Conservation (phyloP, 2,888 invertebrate genomes). For the Fragum whitleyi region DNA sequence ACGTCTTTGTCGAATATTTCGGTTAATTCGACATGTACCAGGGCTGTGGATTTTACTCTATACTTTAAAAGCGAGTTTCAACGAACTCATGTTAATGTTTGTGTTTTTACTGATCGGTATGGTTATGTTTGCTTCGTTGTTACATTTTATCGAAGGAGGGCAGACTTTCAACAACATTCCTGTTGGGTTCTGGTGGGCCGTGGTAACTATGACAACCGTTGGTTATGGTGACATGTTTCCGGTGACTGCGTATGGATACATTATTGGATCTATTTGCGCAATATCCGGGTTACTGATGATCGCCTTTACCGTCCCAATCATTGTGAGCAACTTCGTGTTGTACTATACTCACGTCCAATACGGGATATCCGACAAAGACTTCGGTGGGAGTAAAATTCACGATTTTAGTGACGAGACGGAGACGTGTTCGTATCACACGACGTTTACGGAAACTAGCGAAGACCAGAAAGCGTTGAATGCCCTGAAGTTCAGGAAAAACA, state of each 20-base stretch:
- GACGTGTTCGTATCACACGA: constrained; percentile 59
- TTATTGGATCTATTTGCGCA: constrained; percentile 81
- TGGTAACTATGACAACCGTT: constrained; percentile 84
- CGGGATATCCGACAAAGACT: constrained; percentile 67
- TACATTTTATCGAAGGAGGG: constrained; percentile 81
- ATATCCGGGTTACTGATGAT: constrained; percentile 82
- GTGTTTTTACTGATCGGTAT: constrained; percentile 83
- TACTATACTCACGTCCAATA: constrained; percentile 83
- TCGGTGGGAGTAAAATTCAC: constrained; percentile 6
- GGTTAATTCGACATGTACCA: constrained; percentile 81
- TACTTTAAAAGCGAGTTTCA: constrained; percentile 83
- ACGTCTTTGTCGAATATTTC: constrained; percentile 81
- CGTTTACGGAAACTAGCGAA: constrained; percentile 46
- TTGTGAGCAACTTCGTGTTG: constrained; percentile 84
- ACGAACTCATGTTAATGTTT: constrained; percentile 82
- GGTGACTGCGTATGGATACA: constrained; percentile 77
- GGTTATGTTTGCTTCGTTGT: constrained; percentile 83
- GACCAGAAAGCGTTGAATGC: constrained; percentile 16
- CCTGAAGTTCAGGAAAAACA: neutral
- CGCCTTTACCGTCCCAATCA: constrained; percentile 83
- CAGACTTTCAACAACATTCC: constrained; percentile 82
- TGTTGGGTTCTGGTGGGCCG: constrained; percentile 83
- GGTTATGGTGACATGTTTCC: constrained; percentile 84
- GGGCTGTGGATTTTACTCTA: constrained; percentile 83
- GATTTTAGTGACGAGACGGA: constrained; percentile 47